These are phyloP conservation scores for Thymelicus acteon DNA, from an alignment of 2,888 invertebrate species.

Conservation along the genomic window DNA sequence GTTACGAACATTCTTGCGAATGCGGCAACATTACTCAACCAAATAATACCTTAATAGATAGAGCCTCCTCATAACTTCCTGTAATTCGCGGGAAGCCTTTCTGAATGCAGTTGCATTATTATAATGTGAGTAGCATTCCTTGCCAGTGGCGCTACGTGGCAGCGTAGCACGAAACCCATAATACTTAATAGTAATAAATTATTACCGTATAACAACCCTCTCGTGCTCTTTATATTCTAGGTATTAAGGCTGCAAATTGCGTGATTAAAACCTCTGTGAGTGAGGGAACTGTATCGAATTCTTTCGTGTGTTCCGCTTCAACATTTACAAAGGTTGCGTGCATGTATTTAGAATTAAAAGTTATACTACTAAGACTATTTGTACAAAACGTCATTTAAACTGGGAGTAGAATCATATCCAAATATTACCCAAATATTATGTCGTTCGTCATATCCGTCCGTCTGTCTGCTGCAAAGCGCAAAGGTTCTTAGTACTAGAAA, in stretches of 20 bases:
- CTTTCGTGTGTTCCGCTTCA: constrained; percentile 32
- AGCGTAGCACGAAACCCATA: constrained; percentile 16
- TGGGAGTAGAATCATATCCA: too few relatives aligned
- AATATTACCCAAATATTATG: too few relatives aligned
- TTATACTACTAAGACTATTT: too few relatives aligned
- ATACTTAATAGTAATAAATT: constrained; percentile 26
- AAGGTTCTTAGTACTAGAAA: too few relatives aligned
- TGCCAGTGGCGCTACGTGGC: not conserved
- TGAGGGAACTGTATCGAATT: constrained; percentile 18
- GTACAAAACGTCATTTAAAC: too few relatives aligned
- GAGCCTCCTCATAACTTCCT: constrained; percentile 25
- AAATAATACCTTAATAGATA: constrained; percentile 27
- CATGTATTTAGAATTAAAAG: too few relatives aligned
- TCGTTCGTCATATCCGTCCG: too few relatives aligned
- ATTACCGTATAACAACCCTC: constrained; percentile 6
- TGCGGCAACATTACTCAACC: constrained; percentile 26
- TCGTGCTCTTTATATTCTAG: not conserved
- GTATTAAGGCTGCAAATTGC: constrained; percentile 10
- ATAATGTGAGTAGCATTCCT: constrained; percentile 30
- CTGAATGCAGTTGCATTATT: constrained; percentile 26
- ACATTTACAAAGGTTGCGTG: constrained; percentile 36
- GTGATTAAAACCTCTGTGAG: not conserved
- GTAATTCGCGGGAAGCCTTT: constrained; percentile 11
- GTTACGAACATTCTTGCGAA: not conserved
- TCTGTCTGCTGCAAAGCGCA: too few relatives aligned